Percentiles rank a stretch among this genome's conserved stretches.
These are phyloP conservation scores for Drosophila lacertosa DNA, from an alignment of 1,140 invertebrate genomes.

Conservation along the genomic window DNA sequence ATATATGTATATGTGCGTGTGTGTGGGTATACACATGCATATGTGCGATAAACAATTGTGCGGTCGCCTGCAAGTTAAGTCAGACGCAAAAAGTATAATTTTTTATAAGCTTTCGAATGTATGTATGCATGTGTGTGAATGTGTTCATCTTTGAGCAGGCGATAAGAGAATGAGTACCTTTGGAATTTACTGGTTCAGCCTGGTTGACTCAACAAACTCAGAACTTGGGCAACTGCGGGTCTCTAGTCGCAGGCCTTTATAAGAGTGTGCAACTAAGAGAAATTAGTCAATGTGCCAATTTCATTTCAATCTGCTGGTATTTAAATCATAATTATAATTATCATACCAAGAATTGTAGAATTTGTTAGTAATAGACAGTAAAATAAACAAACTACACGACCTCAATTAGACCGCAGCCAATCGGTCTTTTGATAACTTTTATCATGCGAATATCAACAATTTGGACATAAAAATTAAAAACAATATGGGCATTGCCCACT, in stretches of 20 bases:
- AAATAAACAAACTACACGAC: neutral
- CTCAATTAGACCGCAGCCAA: slow-evolving; percentile 28
- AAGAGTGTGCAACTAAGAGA: neutral
- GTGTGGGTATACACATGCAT: too few relatives aligned
- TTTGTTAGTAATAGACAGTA: neutral
- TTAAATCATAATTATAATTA: slow-evolving; percentile 14
- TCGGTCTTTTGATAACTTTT: slow-evolving; percentile 34
- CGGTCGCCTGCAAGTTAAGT: neutral
- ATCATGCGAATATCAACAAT: slow-evolving; percentile 23
- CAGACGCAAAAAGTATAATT: neutral
- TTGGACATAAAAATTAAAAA: slow-evolving; percentile 13
- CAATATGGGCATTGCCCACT: slow-evolving; percentile 4
- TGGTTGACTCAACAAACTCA: slow-evolving; percentile 2
- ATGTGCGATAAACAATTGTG: slow-evolving; percentile 11
- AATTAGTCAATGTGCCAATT: slow-evolving; percentile 17
- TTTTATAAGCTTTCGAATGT: slow-evolving; percentile 1
- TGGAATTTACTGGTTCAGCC: neutral
- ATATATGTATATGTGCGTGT: slow-evolving; percentile 6
- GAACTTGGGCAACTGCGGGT: slow-evolving; percentile 8
- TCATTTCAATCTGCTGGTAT: slow-evolving; percentile 9
- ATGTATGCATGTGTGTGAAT: neutral
- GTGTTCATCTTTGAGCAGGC: neutral
- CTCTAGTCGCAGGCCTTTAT: slow-evolving; percentile 1
- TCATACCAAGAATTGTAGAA: neutral
- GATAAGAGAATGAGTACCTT: slow-evolving; percentile 1